Conservation (phyloP, 1,140 invertebrate species). For the Reticulitermes speratus region DNA sequence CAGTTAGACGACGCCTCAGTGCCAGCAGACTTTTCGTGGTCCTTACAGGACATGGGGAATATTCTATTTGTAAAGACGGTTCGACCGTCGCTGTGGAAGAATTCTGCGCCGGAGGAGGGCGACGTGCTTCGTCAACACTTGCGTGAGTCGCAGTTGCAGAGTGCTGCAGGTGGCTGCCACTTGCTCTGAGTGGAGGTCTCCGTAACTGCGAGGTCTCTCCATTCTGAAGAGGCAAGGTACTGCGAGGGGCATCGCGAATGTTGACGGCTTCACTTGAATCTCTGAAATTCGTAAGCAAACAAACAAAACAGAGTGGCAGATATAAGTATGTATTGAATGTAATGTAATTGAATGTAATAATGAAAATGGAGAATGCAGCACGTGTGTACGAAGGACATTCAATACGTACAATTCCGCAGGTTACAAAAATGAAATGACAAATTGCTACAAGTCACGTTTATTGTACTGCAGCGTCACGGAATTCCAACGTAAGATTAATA, state of each 20-base stretch:
- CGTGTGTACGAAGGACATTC: too few species aligned
- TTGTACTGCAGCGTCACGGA: too few species aligned
- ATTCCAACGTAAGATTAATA: too few species aligned
- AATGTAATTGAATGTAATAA: too few species aligned
- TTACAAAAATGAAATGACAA: too few species aligned
- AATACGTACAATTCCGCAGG: too few species aligned
- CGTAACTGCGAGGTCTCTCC: background rate
- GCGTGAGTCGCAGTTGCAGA: background rate
- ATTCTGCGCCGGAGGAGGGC: background rate
- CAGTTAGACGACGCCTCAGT: slow-evolving; percentile 33
- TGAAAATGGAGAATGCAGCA: too few species aligned
- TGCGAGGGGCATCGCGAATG: background rate
- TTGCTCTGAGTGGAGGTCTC: background rate
- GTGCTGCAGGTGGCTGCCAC: background rate
- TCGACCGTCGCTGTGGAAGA: background rate
- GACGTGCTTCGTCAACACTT: too few species aligned
- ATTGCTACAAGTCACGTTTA: too few species aligned
- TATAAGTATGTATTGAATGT: too few species aligned
- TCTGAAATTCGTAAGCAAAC: background rate
- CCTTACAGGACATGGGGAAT: slow-evolving; percentile 38
- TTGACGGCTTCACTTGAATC: background rate
- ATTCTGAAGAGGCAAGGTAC: background rate
- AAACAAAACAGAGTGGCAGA: too few species aligned
- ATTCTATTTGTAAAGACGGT: slow-evolving; percentile 38
- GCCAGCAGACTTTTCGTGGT: slow-evolving; percentile 36